Base-by-base conservation (phyloP, 2,797 vertebrate species). In the Phrynocephalus forsythii region DNA sequence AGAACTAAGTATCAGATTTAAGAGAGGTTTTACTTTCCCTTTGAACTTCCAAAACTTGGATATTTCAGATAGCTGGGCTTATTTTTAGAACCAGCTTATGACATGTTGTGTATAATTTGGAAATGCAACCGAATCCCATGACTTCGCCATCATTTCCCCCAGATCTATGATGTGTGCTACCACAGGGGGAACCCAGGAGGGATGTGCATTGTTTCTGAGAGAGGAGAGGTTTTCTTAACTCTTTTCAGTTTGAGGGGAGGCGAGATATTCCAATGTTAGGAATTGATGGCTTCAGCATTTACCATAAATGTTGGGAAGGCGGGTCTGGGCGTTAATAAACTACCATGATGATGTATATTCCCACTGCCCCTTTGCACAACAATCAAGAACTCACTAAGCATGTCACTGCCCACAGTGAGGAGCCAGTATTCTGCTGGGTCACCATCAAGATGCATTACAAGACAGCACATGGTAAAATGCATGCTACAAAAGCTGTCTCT, bases 31-130 rank as follows among this genome's bases (percentile, higher is more conserved):
- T 91, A 91, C 89, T 82, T 79, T 66, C 63, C 56, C 76, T 87
- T 94, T 91, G 92, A 94, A 94, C 93, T 94, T 93, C 93, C 93
- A 92, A 95, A 94, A 94, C 92, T 91, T 94, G 91, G 90, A 94
- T 94, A 93, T 91, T 95, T 94, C 93, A 95, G 96, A 94, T 93
- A 92, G 90, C 84, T 93, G 91, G 76, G 22, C 83, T 69, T 72
- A 33, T 73, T 80, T 86, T 86, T 84, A 83, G 26, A 84, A 77
- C 88, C 84, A 50, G 90, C 92, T 94, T 93, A 44, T 90, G 88
- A 75, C 90, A 84, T 56, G 69, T 85, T 94, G 86, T 87, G 90
- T 92, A 85, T 89, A 91, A 90, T 90, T 85, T 56, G 73, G 82
- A 89, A 82, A 91, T 76, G 89, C 67, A 85, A 91, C 87, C 94